Evolutionary conservation across 2,113 vertebrate genomes (phyloP).

Genomic region (Anas platyrhynchos): DNA sequence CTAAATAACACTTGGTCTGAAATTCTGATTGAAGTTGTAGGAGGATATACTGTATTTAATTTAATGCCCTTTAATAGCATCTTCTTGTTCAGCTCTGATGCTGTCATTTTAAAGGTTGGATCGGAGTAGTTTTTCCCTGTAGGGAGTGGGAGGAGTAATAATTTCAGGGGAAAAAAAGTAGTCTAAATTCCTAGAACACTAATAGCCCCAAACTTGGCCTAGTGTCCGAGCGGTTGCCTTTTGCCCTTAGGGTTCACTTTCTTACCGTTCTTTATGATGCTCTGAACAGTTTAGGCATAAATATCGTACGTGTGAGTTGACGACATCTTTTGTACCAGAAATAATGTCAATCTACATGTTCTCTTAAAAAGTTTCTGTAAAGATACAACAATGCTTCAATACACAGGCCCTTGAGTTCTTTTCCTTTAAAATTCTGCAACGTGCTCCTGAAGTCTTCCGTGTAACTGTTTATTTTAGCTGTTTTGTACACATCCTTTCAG

Average conservation of each 20-base stretch:
- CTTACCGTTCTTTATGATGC: slow-evolving; percentile 42
- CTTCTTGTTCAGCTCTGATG: slow-evolving; percentile 84
- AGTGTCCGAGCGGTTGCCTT: slow-evolving; percentile 71
- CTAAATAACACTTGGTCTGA: slow-evolving; percentile 90
- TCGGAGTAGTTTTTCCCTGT: slow-evolving; percentile 79
- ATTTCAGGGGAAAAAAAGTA: slow-evolving; percentile 64
- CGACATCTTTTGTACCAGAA: slow-evolving; percentile 54
- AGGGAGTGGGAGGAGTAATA: slow-evolving; percentile 76
- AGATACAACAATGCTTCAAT: neutral
- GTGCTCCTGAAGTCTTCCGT: neutral
- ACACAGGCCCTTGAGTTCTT: neutral
- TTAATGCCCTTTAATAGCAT: slow-evolving; percentile 91
- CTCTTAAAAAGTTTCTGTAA: slow-evolving; percentile 3
- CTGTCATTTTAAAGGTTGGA: slow-evolving; percentile 88
- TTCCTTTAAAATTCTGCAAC: slow-evolving; percentile 19
- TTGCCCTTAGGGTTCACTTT: slow-evolving; percentile 65
- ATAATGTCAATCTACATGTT: neutral
- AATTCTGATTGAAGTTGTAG: slow-evolving; percentile 91
- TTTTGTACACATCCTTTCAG: slow-evolving; percentile 18
- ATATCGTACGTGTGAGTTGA: slow-evolving; percentile 31
- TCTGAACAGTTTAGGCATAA: slow-evolving; percentile 61
- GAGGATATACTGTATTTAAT: slow-evolving; percentile 91
- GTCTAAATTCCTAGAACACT: slow-evolving; percentile 66
- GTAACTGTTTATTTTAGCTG: slow-evolving; percentile 18
- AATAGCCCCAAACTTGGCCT: slow-evolving; percentile 76